phyloP scores from a whole-genome alignment of 2,113 vertebrate genomes.

The Arenaria interpres region DNA sequence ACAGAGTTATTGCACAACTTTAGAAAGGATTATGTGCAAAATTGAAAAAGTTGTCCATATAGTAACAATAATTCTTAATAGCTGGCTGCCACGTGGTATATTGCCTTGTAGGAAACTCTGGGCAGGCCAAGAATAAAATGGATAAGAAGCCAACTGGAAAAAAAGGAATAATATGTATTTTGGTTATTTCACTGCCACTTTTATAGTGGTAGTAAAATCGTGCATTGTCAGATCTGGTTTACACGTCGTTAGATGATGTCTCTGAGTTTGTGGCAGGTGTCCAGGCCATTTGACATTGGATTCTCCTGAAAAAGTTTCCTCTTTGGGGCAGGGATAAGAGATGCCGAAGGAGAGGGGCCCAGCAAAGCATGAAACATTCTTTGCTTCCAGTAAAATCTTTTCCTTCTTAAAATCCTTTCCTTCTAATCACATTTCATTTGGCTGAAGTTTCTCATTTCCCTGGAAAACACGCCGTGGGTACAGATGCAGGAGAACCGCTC shows the following conservation, averaged over 20 bases:
- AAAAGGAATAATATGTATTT: not conserved
- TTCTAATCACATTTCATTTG: not conserved
- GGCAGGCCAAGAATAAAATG: conserved; percentile 14
- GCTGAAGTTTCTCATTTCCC: not conserved
- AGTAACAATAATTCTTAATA: not conserved
- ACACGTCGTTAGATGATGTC: not conserved
- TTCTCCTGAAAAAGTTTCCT: not conserved
- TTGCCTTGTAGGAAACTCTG: not conserved
- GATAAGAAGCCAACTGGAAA: not conserved
- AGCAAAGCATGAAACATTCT: not conserved
- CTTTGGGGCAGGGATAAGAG: not conserved
- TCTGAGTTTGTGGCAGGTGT: not conserved
- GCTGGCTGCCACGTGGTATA: not conserved
- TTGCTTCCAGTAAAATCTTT: not conserved
- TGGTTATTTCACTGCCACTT: not conserved
- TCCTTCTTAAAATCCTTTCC: not conserved
- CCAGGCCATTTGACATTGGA: not conserved
- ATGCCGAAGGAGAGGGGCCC: not conserved
- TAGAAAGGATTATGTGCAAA: not conserved
- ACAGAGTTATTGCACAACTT: not conserved
- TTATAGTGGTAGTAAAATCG: not conserved
- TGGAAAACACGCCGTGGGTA: not conserved
- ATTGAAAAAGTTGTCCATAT: not conserved
- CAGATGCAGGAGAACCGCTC: not conserved
- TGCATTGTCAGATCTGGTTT: conserved; percentile 9